Evolutionary conservation across 1,140 invertebrate genomes (phyloP), one percentile per base, ranked within the genome.

Genomic region (Aphidius gifuensis): DNA sequence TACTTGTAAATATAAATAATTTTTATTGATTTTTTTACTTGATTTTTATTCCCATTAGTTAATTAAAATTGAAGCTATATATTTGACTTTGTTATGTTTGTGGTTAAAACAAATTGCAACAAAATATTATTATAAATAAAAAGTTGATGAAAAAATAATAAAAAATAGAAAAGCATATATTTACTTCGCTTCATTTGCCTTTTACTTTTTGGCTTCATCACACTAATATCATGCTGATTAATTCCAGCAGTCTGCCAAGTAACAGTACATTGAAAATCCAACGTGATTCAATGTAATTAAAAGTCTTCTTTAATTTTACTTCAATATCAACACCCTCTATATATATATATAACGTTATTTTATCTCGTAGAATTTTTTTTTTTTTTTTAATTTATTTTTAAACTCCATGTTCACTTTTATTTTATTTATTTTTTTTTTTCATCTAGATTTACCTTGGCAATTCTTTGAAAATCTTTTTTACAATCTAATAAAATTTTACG

Each of bases 401-500:
- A 16, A 16, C 16, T 16, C 16, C 16, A 16, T 16, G 16, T 16
- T 16, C 16, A 16, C 16, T 16, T 16, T 16, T 16, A 16, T 16
- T 16, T 16, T 16, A 16, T 16, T 16, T 16, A 16, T 16, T 53
- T 1, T 39, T 43, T n/a, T 44, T 7, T 47, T 47, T 42, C 32
- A 23, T 16, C 16, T 16, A 16, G 16, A 16, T 58, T 45, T 45
- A 11, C 44, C 23, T 32, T 32, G 23, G 2, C 23, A 32, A 55
- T 55, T 55, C 9, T 43, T n/a, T 43, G 16, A 39, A n/a, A 55
- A 55, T 55, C n/a, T 55, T 39, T 39, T 32, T n/a, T 43, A 39
- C 38, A 40, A 42, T 43, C 43, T 23, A 51, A 60, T 60, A 60
- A 60, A 60, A 53, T 60, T 60, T 53, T 51, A 60, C 48, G 48